Percentiles rank a stretch among this genome's conserved stretches.
These are phyloP conservation scores for Leucania comma DNA, from an alignment of 2,888 invertebrate species.

Conservation along the genomic window DNA sequence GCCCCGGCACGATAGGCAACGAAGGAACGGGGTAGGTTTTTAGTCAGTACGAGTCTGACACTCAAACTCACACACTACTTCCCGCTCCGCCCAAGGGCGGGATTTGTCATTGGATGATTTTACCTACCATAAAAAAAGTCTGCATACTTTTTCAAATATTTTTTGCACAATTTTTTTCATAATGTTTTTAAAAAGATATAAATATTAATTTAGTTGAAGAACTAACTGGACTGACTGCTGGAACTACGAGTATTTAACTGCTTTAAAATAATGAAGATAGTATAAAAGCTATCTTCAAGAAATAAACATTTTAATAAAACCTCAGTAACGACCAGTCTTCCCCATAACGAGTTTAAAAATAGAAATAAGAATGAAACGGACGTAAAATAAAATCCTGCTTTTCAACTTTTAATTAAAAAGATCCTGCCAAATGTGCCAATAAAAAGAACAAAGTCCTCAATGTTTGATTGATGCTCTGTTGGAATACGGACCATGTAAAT, in stretches of 20 bases:
- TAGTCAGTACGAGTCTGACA: no score
- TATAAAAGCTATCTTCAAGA: not conserved
- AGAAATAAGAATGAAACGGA: constrained; percentile 15
- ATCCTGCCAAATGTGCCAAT: not conserved
- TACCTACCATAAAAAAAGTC: no score
- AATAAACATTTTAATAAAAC: not conserved
- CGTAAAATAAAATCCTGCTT: constrained; percentile 3
- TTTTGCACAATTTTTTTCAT: no score
- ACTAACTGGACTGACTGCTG: not conserved
- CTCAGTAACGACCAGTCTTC: constrained; percentile 4
- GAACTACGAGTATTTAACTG: not conserved
- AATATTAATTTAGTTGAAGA: no score
- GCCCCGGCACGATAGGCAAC: no score
- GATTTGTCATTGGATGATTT: no score
- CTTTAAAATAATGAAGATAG: not conserved
- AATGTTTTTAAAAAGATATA: no score
- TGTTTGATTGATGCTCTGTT: constrained; percentile 27
- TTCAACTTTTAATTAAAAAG: constrained; percentile 33
- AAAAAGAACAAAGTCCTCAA: constrained; percentile 3
- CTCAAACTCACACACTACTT: no score
- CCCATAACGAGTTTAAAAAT: constrained; percentile 24
- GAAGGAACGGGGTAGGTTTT: no score
- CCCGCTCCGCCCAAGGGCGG: no score
- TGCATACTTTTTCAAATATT: no score
- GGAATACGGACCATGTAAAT: constrained; percentile 1